phyloP scores from a whole-genome alignment of 2,113 vertebrate species.

The Chrysemys picta region DNA sequence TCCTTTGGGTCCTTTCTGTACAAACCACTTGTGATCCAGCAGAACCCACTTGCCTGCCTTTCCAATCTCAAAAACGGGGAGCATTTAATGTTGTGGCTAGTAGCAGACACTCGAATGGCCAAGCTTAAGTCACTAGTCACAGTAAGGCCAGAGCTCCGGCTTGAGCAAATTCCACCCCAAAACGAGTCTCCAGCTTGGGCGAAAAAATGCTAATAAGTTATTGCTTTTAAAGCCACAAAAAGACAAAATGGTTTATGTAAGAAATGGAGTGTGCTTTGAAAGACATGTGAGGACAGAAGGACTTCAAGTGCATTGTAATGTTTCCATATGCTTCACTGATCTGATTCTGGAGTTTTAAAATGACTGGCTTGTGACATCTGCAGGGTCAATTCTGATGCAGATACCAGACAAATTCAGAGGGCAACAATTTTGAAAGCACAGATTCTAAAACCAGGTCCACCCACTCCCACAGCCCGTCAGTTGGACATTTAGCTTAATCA shows the following conservation, averaged over 20 bases:
- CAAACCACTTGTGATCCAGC: background rate
- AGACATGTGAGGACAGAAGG: conserved; percentile 67
- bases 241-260: conserved; percentile 72
- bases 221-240: conserved; percentile 73
- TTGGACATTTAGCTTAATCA: conserved; percentile 30
- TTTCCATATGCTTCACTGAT: conserved; percentile 74
- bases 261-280: conserved; percentile 71
- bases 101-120: background rate
- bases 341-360: conserved; percentile 80
- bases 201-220: conserved; percentile 67
- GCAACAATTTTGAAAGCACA: conserved; percentile 43
- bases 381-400: conserved; percentile 58
- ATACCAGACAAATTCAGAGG: conserved; percentile 39
- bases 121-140: background rate
- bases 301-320: conserved; percentile 56
- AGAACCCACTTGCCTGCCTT: conserved; percentile 35
- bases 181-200: conserved; percentile 61
- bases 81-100: background rate
- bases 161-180: conserved; percentile 45
- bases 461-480: background rate
- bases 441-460: background rate
- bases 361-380: conserved; percentile 70
- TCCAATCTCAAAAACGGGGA: background rate
- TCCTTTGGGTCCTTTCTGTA: conserved; percentile 21
- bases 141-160: conserved; percentile 18